phyloP scores from a whole-genome alignment of 2,797 vertebrate species.

The Oreochromis grahami region DNA sequence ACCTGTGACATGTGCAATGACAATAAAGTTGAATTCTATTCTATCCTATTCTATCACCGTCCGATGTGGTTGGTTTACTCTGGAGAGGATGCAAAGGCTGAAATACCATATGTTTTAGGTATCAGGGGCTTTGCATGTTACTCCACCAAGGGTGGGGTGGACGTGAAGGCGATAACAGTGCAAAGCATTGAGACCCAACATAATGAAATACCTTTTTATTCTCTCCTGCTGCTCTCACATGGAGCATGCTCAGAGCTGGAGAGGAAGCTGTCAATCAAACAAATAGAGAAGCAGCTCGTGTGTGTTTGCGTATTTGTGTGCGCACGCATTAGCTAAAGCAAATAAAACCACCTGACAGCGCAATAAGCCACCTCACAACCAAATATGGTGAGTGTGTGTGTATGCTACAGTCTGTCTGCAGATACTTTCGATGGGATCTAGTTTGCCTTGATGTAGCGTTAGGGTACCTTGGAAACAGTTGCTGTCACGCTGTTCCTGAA shows the following conservation, averaged over 20 bases:
- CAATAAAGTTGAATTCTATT: too few relatives aligned
- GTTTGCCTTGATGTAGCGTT: neutral
- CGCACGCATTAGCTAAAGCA: neutral
- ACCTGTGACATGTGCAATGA: too few relatives aligned
- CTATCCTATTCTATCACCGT: neutral
- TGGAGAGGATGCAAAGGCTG: neutral
- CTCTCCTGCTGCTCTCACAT: neutral
- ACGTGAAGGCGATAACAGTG: neutral
- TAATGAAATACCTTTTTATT: conserved; percentile 6
- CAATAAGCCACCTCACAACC: neutral
- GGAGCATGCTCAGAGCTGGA: neutral
- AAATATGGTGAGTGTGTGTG: neutral
- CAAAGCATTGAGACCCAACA: neutral
- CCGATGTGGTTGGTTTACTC: neutral
- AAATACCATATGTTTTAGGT: neutral
- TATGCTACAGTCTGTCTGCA: neutral
- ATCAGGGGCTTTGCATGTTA: neutral
- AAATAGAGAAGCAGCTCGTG: neutral
- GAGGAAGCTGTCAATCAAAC: conserved; percentile 19
- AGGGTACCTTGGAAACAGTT: conserved; percentile 22
- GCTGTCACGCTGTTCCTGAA: neutral
- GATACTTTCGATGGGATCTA: neutral
- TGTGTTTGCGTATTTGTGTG: neutral
- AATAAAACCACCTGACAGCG: neutral
- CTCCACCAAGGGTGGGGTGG: neutral